Conservation (phyloP, 1,140 invertebrate species). For the Neodiprion fabricii region DNA sequence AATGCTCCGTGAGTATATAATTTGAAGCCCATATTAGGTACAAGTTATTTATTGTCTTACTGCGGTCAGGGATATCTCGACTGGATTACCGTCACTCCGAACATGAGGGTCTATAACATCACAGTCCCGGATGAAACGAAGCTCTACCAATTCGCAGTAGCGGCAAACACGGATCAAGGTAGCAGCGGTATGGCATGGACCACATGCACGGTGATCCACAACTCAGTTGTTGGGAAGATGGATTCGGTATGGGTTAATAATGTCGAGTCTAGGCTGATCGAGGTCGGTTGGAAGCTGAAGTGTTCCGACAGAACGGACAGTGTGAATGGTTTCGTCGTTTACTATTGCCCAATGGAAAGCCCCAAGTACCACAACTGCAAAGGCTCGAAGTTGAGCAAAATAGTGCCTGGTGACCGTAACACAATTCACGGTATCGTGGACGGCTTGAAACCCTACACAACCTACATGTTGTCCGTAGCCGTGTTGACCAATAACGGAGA, state of each 20-base stretch:
- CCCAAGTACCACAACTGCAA: conserved; percentile 58
- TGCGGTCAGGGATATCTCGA: neutral
- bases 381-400: conserved; percentile 55
- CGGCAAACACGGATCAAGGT: conserved; percentile 63
- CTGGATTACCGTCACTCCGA: conserved; percentile 32
- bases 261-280: conserved; percentile 62
- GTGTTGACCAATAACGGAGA: conserved; percentile 76
- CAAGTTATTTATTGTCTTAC: neutral
- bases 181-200: conserved; percentile 75
- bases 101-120: conserved; percentile 44
- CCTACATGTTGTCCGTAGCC: conserved; percentile 76
- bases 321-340: conserved; percentile 65
- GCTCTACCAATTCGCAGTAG: conserved; percentile 68
- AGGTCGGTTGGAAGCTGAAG: conserved; percentile 68
- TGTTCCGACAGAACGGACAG: conserved; percentile 66
- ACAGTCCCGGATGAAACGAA: conserved; percentile 42
- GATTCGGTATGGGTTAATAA: conserved; percentile 61
- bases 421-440: conserved; percentile 52
- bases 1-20: conserved; percentile 54
- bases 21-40: neutral
- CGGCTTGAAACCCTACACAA: conserved; percentile 76
- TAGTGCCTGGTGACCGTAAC: conserved; percentile 56
- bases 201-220: conserved; percentile 68
- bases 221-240: conserved; percentile 66
- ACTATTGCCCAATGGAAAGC: conserved; percentile 65